Evolutionary conservation across 2,797 vertebrate species (phyloP).

Genomic region (Aulostomus chinensis): DNA sequence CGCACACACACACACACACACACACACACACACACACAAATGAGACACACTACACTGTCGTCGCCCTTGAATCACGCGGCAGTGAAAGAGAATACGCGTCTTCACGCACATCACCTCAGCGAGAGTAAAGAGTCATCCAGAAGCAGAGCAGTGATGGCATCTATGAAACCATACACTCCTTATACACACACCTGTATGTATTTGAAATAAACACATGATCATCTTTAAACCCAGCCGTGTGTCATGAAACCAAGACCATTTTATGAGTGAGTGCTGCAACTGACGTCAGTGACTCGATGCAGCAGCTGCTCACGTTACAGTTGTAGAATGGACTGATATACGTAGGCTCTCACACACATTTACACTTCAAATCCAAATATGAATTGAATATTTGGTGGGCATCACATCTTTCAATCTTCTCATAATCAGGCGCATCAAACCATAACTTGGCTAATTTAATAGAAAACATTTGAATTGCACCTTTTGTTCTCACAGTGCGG

Average conservation of each 20-base stretch:
- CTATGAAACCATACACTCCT: conserved; percentile 28
- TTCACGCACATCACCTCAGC: neutral
- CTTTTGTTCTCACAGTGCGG: too few relatives aligned
- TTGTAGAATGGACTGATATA: too few relatives aligned
- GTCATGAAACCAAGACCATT: conserved; percentile 22
- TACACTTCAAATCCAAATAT: neutral
- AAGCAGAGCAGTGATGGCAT: conserved; percentile 13
- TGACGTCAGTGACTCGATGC: conserved; percentile 11
- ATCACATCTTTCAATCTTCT: too few relatives aligned
- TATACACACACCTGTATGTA: conserved; percentile 29
- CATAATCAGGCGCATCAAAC: too few relatives aligned
- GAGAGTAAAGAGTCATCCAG: conserved; percentile 1
- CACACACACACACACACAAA: too few relatives aligned
- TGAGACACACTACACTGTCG: conserved; percentile 12
- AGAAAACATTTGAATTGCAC: too few relatives aligned
- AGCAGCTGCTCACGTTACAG: too few relatives aligned
- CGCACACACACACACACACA: too few relatives aligned
- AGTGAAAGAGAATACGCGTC: conserved; percentile 23
- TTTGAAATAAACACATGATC: conserved; percentile 57
- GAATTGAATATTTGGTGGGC: too few relatives aligned
- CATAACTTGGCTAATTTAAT: too few relatives aligned
- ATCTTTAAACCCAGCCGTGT: conserved; percentile 34
- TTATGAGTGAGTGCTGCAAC: conserved; percentile 14
- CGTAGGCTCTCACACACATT: too few relatives aligned
- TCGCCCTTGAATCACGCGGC: conserved; percentile 6